Conservation (phyloP, 2,113 vertebrate species). For the Sylvilagus bachmani region DNA sequence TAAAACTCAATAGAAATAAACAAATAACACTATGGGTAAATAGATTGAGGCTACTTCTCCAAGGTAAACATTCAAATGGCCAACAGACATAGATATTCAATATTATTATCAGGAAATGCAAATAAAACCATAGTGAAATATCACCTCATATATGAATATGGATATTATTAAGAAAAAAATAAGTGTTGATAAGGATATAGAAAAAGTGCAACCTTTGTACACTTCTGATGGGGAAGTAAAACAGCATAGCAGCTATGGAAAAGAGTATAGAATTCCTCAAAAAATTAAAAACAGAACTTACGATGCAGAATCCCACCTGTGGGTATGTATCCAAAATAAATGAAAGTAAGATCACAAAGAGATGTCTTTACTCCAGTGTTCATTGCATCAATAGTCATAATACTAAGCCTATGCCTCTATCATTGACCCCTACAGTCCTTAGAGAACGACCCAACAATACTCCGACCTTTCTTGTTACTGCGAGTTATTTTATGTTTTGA, state of each 20-base stretch:
- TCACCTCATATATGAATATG: neutral
- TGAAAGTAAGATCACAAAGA: neutral
- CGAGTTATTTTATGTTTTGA: conserved; percentile 19
- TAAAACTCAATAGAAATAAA: neutral
- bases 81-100: neutral
- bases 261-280: neutral
- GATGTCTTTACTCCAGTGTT: too few relatives aligned
- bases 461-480: neutral
- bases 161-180: neutral
- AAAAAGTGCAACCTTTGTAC: neutral
- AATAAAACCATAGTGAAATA: neutral
- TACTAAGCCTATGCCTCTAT: neutral
- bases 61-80: neutral
- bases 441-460: neutral
- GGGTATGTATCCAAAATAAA: neutral
- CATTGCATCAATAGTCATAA: neutral
- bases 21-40: neutral
- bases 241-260: neutral
- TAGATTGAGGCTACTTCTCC: too few relatives aligned
- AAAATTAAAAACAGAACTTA: neutral
- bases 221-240: neutral
- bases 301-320: neutral
- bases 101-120: neutral
- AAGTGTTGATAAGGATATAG: neutral
- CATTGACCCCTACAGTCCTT: neutral